Evolutionary conservation across 2,113 vertebrate species (phyloP).

Genomic region (Hystrix brachyura): DNA sequence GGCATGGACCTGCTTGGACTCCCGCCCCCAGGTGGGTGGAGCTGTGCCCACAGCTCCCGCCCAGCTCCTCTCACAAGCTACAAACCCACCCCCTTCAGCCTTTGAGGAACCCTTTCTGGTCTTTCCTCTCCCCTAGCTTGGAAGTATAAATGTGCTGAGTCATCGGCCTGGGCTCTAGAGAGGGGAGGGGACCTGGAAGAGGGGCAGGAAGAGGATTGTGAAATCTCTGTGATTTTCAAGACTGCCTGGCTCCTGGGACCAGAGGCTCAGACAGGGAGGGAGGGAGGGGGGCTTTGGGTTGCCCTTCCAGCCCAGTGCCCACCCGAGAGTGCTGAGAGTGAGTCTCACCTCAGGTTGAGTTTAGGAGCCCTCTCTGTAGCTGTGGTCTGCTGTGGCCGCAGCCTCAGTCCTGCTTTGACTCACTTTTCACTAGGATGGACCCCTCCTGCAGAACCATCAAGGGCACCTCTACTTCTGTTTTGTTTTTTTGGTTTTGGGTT

Average conservation of each 20-base stretch:
- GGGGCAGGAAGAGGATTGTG: constrained; percentile 84
- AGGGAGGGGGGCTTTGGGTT: background rate
- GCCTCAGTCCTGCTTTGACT: background rate
- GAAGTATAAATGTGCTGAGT: constrained; percentile 83
- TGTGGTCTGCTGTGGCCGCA: background rate
- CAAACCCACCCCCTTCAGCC: background rate
- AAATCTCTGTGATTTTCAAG: constrained; percentile 80
- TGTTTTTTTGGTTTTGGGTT: too few species aligned
- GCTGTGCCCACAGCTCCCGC: background rate
- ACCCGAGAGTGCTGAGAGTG: background rate
- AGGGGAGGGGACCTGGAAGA: constrained; percentile 82
- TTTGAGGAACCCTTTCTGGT: constrained; percentile 50
- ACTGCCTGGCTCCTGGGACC: constrained; percentile 68
- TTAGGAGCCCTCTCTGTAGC: background rate
- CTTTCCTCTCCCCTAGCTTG: constrained; percentile 24
- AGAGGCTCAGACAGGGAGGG: constrained; percentile 30
- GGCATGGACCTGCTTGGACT: background rate
- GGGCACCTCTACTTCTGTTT: background rate
- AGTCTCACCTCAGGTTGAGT: background rate
- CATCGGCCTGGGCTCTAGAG: constrained; percentile 78
- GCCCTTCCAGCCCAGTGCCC: background rate
- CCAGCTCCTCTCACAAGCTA: background rate
- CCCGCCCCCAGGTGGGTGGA: background rate
- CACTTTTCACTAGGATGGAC: background rate
- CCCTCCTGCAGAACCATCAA: background rate